These are phyloP conservation scores for Calliphora vomitoria DNA, from an alignment of 2,888 invertebrate genomes.

Conservation along the genomic window DNA sequence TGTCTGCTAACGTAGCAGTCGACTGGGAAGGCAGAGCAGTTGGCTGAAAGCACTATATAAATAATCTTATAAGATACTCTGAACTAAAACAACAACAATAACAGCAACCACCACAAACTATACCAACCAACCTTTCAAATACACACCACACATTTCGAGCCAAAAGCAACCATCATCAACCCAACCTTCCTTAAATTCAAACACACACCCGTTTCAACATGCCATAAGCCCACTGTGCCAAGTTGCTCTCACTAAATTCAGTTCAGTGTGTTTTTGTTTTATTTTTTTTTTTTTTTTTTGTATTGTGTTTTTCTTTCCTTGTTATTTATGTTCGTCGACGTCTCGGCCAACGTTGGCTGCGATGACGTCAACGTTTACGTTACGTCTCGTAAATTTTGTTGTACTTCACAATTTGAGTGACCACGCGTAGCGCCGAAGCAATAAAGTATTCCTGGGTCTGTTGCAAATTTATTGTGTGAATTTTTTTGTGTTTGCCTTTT, in stretches of 20 bases:
- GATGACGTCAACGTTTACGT: constrained; percentile 56
- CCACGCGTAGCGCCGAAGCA: constrained; percentile 78
- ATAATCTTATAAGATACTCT: constrained; percentile 83
- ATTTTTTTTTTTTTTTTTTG: constrained; percentile 31
- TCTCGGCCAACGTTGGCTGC: constrained; percentile 45
- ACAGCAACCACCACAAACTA: constrained; percentile 48
- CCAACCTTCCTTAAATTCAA: constrained; percentile 29
- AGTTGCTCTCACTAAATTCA: constrained; percentile 54
- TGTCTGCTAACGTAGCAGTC: constrained; percentile 18
- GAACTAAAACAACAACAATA: constrained; percentile 50
- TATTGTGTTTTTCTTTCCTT: constrained; percentile 44
- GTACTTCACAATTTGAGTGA: constrained; percentile 75
- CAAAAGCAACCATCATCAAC: constrained; percentile 30
- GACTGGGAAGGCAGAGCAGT: constrained; percentile 32
- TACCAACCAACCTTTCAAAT: constrained; percentile 36
- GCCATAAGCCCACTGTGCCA: constrained; percentile 63
- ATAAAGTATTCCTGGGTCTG: constrained; percentile 77
- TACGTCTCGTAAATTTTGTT: constrained; percentile 71
- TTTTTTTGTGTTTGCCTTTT: constrained; percentile 63
- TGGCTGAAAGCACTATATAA: constrained; percentile 79
- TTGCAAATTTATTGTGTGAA: constrained; percentile 77
- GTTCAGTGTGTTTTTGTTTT: constrained; percentile 24
- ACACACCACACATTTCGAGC: constrained; percentile 67
- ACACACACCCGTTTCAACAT: background rate
- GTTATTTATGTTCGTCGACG: constrained; percentile 72